Evolutionary conservation across 2,113 vertebrate genomes (phyloP), one percentile per base, ranked within the genome.

Genomic region (Talpa occidentalis): DNA sequence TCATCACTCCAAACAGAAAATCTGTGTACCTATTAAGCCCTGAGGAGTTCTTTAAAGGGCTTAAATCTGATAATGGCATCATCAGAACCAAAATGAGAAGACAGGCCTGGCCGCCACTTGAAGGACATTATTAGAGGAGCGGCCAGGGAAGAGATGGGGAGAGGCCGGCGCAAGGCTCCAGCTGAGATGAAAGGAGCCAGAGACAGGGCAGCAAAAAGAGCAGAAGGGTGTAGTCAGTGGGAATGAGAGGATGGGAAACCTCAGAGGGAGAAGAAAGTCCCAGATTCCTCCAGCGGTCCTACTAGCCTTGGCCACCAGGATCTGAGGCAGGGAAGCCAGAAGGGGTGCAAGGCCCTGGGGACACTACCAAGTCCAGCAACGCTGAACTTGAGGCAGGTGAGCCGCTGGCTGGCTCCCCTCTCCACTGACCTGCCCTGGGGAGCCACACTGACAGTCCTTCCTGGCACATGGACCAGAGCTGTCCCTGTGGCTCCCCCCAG

Each of bases 1-100:
- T 85, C 88, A 90, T 87, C 91, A 80, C 32, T 88, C 49, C 80
- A 37, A 82, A 91, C 42, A 90, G 90, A 87, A 87, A 62, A 79
- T 28, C 30, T 56, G 52, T 32, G 22, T 32, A 56, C 11, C 35
- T 70, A 56, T 78, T 74, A 82, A 87, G 78, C 56, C 5, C 42
- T n/a, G 47, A 30, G 56, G 66, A 47, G 10, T 87, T 89, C 90
- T 83, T 64, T 44, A 60, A 86, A 80, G 88, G 59, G 54, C 66
- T 72, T 47, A 60, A 87, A 32, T 19, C 80, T 83, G 84, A 37
- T 9, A 59, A 44, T 42, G 60, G 88, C 30, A 35, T 83, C 89
- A 73, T 6, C 66, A 70, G 66, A 47, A 44, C 17, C 37, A 37
- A 86, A 26, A 22, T 0, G 54, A 30, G 40, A 73, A 69, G 90